Evolutionary conservation across 2,797 vertebrate species (phyloP).

Genomic region (Phataginus tetradactyla): DNA sequence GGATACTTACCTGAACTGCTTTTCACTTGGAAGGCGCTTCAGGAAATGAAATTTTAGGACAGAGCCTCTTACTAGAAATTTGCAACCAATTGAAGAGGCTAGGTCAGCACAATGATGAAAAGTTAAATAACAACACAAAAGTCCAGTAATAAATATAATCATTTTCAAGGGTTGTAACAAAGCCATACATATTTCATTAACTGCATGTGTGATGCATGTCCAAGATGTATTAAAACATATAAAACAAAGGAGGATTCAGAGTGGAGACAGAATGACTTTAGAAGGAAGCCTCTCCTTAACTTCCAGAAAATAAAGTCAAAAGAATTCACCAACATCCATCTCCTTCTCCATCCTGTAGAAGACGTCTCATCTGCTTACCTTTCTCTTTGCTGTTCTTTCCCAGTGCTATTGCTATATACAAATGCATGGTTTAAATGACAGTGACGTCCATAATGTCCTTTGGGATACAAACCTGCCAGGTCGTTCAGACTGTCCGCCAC

Average conservation of each 20-base stretch:
- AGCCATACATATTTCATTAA: neutral
- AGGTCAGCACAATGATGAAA: neutral
- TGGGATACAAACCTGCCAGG: neutral
- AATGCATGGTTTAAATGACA: neutral
- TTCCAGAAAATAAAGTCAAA: neutral
- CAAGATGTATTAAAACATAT: neutral
- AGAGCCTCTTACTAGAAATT: neutral
- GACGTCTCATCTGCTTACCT: neutral
- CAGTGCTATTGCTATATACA: neutral
- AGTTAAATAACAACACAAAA: neutral
- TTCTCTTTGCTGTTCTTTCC: neutral
- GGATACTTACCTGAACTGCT: neutral
- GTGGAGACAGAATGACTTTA: neutral
- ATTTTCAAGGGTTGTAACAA: neutral
- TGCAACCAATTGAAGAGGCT: neutral
- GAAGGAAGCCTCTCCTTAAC: neutral
- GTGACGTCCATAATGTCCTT: neutral
- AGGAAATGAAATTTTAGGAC: neutral
- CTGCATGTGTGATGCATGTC: rapidly evolving
- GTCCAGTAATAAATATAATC: neutral
- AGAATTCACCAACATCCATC: neutral
- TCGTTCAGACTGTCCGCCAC: neutral
- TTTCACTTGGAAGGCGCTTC: neutral
- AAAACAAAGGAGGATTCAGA: neutral
- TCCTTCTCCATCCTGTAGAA: neutral